Percentiles rank a stretch among this genome's conserved stretches.
Evolutionary conservation across 2,113 vertebrate genomes (phyloP).

Genomic region (Haemorhous mexicanus): DNA sequence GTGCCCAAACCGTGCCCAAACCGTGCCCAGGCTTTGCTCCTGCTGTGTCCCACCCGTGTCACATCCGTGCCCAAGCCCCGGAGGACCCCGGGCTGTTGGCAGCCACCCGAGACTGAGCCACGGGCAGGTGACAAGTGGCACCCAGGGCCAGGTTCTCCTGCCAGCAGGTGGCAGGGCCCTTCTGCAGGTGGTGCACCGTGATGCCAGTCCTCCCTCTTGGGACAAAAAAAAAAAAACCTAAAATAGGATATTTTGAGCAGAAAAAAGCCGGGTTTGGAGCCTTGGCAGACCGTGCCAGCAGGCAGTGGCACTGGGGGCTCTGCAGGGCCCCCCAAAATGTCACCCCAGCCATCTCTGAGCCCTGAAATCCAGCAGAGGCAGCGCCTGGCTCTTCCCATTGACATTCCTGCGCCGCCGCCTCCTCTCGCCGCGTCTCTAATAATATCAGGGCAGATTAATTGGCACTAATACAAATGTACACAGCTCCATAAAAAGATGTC

Average conservation of each 20-base stretch:
- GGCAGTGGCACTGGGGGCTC: not conserved
- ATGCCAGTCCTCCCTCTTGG: not conserved
- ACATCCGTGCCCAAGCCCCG: accelerated
- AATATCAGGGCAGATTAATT: conserved; percentile 72
- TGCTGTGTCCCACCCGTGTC: not conserved
- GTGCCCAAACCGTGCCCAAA: not conserved
- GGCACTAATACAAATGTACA: conserved; percentile 71
- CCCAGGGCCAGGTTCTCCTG: not conserved
- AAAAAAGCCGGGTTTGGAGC: not conserved
- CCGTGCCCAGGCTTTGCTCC: not conserved
- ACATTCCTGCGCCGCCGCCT: conserved; percentile 8
- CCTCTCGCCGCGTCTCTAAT: conserved; percentile 6
- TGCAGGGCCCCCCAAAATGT: not conserved
- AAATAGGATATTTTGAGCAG: not conserved
- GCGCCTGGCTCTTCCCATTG: not conserved
- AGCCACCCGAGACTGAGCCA: not conserved
- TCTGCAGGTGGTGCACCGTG: not conserved
- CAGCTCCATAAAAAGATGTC: conserved; percentile 73
- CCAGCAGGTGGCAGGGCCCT: conserved; percentile 34
- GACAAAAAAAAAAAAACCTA: not conserved
- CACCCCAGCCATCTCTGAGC: accelerated
- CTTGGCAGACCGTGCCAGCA: accelerated
- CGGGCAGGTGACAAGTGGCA: not conserved
- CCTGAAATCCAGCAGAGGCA: not conserved
- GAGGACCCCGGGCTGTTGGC: accelerated